Base-by-base conservation (phyloP, 2,888 invertebrate species). In the Beris chalybata region DNA sequence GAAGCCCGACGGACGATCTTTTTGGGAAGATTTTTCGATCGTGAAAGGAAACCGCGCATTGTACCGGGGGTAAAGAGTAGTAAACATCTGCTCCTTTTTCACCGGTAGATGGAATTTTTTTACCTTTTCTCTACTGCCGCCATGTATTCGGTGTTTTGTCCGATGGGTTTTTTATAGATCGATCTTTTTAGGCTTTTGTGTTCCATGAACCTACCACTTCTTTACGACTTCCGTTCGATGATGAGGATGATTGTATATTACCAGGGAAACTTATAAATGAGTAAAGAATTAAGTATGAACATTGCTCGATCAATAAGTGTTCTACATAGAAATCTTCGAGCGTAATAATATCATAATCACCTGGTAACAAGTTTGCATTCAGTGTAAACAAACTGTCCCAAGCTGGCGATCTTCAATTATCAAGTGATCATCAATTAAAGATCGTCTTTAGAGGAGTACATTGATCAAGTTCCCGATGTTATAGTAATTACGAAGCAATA, bases 51-150 rank as follows among this genome's bases (percentile, higher is more conserved):
- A 56, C 56, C 56, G 56, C 56, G 43, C 43, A n/a, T 32, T 32
- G 32, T 55, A 32, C 30, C 9, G 55, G 22, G 22, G 11, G 30
- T 4, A 31, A 5, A n/a, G 30, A 54, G 56, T 56, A 43, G 5
- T 12, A 56, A 59, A 48, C 59, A 59, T 59, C 59, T 59, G 59
- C 59, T 59, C 59, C 59, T 59, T 44, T 48, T 59, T 59, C 59
- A 43, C 59, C 48, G 59, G n/a, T 59, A 48, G 31, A 59, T 47
- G 59, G 48, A 59, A 9, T 48, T 15, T 59, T 59, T 54, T 31
- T 31, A 30, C 30, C 31, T 54, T 30, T 56, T 13, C 44, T 43
- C 15, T 12, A 43, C n/a, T 6, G 43, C 43, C 15, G 22, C 38
- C 56, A 38, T 15, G 30, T 30, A 43, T 43, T 56, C 12, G 56